Evolutionary conservation across 2,888 invertebrate genomes (phyloP).

Genomic region (Coelinius sp.): DNA sequence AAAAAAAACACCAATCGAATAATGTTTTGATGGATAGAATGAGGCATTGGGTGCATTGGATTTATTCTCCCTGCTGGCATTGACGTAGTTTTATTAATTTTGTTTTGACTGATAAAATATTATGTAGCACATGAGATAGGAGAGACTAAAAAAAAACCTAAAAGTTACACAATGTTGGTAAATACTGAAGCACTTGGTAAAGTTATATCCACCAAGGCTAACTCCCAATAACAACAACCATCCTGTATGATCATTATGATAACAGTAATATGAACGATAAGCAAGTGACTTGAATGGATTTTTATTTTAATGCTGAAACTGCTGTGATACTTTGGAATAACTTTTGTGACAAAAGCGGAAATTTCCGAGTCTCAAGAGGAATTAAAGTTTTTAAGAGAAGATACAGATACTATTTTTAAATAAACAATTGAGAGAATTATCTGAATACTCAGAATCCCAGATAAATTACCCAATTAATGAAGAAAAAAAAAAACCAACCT

Average conservation of each 20-base stretch:
- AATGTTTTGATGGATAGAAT: slow-evolving; percentile 1
- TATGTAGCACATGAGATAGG: background rate
- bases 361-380: slow-evolving; percentile 19
- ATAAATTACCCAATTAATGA: background rate
- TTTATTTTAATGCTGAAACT: slow-evolving; percentile 12
- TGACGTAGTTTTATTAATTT: background rate
- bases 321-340: slow-evolving; percentile 42
- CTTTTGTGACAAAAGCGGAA: slow-evolving; percentile 34
- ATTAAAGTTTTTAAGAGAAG: background rate
- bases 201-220: slow-evolving; percentile 39
- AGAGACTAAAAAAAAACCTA: slow-evolving; percentile 26
- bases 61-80: background rate
- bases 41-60: background rate
- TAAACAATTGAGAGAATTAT: no score
- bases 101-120: background rate
- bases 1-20: background rate
- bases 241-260: slow-evolving; percentile 43
- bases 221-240: slow-evolving; percentile 37
- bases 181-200: slow-evolving; percentile 22
- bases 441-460: no score
- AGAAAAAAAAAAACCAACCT: background rate
- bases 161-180: background rate
- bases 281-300: slow-evolving; percentile 48
- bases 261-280: slow-evolving; percentile 53
- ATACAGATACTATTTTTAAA: background rate